These are phyloP conservation scores for Incurvaria masculella DNA, from an alignment of 2,888 invertebrate species.

Conservation along the genomic window DNA sequence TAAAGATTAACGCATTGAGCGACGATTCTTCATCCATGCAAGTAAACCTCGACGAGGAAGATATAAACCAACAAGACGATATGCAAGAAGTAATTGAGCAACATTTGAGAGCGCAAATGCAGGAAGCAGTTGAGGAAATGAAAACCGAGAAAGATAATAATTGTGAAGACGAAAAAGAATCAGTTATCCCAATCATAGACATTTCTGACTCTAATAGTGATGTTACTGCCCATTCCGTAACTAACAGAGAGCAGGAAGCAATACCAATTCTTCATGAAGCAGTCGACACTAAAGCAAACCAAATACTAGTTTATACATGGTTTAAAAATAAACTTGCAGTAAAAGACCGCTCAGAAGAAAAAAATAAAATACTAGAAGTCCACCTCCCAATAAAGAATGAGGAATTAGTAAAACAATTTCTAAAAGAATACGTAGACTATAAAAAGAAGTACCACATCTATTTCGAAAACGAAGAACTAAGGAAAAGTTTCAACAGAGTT, in stretches of 20 bases:
- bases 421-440: slow-evolving; percentile 17
- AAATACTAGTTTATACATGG: slow-evolving; percentile 19
- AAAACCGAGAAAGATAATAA: too few species aligned
- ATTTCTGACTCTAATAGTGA: too few species aligned
- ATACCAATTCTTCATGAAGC: slow-evolving; percentile 21
- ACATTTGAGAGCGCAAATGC: too few species aligned
- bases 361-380: slow-evolving; percentile 20
- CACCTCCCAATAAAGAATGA: slow-evolving; percentile 15
- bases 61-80: too few species aligned
- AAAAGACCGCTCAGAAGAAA: slow-evolving; percentile 16
- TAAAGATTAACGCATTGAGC: not conserved
- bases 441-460: slow-evolving; percentile 19
- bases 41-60: too few species aligned
- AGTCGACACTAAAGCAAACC: slow-evolving; percentile 21
- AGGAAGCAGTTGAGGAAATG: too few species aligned
- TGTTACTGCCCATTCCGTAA: too few species aligned
- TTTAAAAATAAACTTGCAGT: slow-evolving; percentile 15
- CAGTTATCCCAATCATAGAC: too few species aligned
- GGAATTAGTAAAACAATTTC: slow-evolving; percentile 18
- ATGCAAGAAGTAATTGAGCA: too few species aligned
- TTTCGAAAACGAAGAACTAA: slow-evolving; percentile 9
- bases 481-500: slow-evolving; percentile 5
- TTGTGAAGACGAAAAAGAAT: too few species aligned
- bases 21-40: too few species aligned
- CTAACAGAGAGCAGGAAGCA: too few species aligned